Percentiles rank a stretch among this genome's conserved stretches.
These are phyloP conservation scores for Ormyrus nitidulus DNA, from an alignment of 2,888 invertebrate species.

Conservation along the genomic window DNA sequence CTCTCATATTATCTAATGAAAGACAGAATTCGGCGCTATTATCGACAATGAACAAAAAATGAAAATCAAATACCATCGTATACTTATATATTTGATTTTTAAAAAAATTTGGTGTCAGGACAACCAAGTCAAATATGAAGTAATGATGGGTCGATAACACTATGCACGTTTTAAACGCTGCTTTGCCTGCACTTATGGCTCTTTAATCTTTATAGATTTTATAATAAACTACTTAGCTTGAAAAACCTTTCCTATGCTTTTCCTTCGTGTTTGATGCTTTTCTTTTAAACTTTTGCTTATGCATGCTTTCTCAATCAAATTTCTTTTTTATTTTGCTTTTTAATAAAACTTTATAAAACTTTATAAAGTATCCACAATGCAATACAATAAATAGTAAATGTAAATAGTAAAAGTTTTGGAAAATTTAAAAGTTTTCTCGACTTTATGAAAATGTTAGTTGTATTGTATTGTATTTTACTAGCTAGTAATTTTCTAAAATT, in stretches of 20 bases:
- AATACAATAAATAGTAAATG: not conserved
- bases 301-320: conserved; percentile 20
- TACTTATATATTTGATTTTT: conserved; percentile 29
- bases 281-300: conserved; percentile 20
- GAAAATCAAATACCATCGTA: conserved; percentile 32
- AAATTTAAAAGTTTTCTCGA: no score
- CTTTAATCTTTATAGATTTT: conserved; percentile 54
- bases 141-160: conserved; percentile 43
- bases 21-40: conserved; percentile 15
- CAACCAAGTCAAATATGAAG: conserved; percentile 35
- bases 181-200: conserved; percentile 49
- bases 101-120: conserved; percentile 30
- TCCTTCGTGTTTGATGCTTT: conserved; percentile 37
- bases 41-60: conserved; percentile 33
- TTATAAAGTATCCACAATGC: not conserved
- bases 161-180: conserved; percentile 38
- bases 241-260: conserved; percentile 44
- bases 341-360: not conserved
- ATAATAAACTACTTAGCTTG: conserved; percentile 56
- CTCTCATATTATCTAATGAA: conserved; percentile 35
- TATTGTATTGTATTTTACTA: no score
- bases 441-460: no score
- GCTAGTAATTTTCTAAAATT: no score
- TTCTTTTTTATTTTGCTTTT: conserved; percentile 1
- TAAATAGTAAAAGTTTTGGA: not conserved